Conservation (phyloP, 2,888 invertebrate species). For the Coleophora flavipennella region DNA sequence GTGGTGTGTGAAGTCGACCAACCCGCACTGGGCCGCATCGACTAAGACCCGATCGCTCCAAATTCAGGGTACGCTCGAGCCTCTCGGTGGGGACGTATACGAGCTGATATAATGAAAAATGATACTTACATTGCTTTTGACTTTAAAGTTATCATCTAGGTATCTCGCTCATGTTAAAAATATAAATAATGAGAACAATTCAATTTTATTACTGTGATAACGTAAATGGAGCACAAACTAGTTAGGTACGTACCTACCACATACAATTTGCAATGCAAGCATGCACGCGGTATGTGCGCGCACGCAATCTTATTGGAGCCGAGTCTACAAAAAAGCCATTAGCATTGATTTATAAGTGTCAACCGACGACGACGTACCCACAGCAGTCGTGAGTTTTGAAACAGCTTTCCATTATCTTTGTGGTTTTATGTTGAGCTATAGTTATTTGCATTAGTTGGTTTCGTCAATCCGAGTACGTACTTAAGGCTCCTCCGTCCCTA, state of each 20-base stretch:
- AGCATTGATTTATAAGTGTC: slow-evolving; percentile 27
- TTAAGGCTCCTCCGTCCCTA: too few relatives aligned
- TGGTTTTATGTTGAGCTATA: too few relatives aligned
- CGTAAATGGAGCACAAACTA: slow-evolving; percentile 63
- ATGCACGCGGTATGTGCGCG: slow-evolving; percentile 45
- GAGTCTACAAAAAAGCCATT: slow-evolving; percentile 46
- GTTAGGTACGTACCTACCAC: slow-evolving; percentile 34
- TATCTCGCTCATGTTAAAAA: slow-evolving; percentile 34
- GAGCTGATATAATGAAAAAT: too few relatives aligned
- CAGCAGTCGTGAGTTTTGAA: slow-evolving; percentile 19
- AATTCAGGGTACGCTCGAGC: too few relatives aligned
- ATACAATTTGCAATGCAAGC: slow-evolving; percentile 45
- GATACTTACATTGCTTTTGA: too few relatives aligned
- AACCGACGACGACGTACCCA: slow-evolving; percentile 2
- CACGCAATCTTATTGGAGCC: slow-evolving; percentile 47
- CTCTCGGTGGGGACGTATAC: too few relatives aligned
- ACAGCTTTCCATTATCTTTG: slow-evolving; percentile 21
- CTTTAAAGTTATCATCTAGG: slow-evolving; percentile 30
- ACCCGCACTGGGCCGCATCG: too few relatives aligned
- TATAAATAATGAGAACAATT: slow-evolving; percentile 42
- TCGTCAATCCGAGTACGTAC: too few relatives aligned
- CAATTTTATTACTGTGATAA: slow-evolving; percentile 57
- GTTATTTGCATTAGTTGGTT: too few relatives aligned
- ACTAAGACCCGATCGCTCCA: too few relatives aligned
- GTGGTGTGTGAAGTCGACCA: too few relatives aligned